Evolutionary conservation across 2,113 vertebrate genomes (phyloP), one percentile per base, ranked within the genome.

Genomic region (Petromus typicus): DNA sequence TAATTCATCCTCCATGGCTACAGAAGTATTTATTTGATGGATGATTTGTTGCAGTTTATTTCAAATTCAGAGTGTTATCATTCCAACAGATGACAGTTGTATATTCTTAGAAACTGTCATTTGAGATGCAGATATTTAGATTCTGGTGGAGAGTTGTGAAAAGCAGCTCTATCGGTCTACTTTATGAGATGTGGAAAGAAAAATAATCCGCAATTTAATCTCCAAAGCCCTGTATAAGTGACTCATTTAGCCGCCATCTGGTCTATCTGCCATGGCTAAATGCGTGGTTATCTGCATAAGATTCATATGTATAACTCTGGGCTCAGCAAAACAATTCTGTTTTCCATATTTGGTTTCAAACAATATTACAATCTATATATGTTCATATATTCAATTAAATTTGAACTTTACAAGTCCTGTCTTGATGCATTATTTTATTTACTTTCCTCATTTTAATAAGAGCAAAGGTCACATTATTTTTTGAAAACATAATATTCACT

Each of bases 221-320:
- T 96, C 48, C 34, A 59, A 93, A 95, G n/a, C 37, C 25, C 27
- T 75, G 23, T 83, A 6, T 81, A 82, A 94, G 17, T 73, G 37
- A 86, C 90, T 93, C 40, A 86, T 87, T 96, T 89, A 91, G 56
- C 51, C 54, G 89, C 84, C 87, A 89, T 87, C 63, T 94, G 92
- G 32, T 78, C 78, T 91, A 20, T 69, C 23, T n/a, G 32, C 56
- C 48, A 61, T 63, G 27, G 61, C 79, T 92, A 87, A 79, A 82
- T 83, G 32, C 43, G 69, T 80, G 37, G 59, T 22, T 83, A 66
- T 82, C 51, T 75, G 25, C 27, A 14, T 57, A 91, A 37, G 37
- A 76, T 69, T 90, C 54, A 67, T 45, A 71, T 57, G 7, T 76
- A 91, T 69, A 25, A 83, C 64, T 96, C 91, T 10, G 89, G 89